phyloP scores from a whole-genome alignment of 2,113 vertebrate species.

The Tachycineta bicolor region DNA sequence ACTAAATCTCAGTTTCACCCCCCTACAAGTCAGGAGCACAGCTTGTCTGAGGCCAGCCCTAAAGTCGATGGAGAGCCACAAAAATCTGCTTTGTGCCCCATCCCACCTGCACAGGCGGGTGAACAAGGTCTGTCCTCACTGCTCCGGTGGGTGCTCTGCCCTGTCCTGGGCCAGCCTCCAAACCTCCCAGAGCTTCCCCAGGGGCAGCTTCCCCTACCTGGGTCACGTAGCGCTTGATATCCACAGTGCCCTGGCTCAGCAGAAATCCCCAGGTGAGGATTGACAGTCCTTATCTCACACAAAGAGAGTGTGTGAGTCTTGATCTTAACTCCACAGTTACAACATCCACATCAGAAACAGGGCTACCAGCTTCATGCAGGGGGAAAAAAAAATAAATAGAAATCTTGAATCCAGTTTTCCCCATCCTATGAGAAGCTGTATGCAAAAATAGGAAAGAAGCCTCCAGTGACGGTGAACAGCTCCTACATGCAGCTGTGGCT shows the following conservation, averaged over 20 bases:
- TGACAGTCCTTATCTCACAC: neutral
- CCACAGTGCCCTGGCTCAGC: neutral
- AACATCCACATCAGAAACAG: neutral
- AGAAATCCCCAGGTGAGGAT: neutral
- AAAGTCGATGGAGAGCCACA: neutral
- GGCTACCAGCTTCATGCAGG: neutral
- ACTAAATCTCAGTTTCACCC: neutral
- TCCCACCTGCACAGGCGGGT: neutral
- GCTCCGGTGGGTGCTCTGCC: neutral
- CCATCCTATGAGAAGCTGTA: neutral
- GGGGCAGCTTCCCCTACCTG: neutral
- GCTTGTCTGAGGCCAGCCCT: neutral
- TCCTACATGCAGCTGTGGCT: neutral
- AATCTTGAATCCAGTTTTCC: neutral
- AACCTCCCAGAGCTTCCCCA: neutral
- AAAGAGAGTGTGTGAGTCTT: neutral
- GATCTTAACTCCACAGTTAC: neutral
- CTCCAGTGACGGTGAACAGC: neutral
- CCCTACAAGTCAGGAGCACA: neutral
- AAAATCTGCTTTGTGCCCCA: neutral
- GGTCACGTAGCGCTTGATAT: fast-evolving
- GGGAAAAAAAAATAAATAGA: too few relatives aligned
- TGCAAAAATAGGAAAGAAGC: neutral
- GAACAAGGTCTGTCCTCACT: neutral
- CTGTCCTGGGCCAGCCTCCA: neutral